Conservation (phyloP, 53 echinoderm and acorn worm genomes). For the Astropecten irregularis region DNA sequence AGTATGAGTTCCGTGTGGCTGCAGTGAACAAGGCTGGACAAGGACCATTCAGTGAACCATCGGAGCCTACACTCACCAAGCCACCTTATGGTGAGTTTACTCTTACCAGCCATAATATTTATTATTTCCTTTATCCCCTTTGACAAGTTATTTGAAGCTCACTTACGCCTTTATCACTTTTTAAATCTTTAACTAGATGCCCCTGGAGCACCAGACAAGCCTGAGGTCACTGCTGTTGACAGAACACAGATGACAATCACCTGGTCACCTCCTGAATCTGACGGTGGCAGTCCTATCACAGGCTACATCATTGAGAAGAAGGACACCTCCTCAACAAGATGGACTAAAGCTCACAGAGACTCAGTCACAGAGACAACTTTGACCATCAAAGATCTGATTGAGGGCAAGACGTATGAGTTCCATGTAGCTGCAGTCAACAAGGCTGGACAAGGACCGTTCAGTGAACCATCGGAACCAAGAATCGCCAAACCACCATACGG, state of each 20-base stretch:
- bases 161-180: no score
- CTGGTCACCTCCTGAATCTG: conserved; percentile 87
- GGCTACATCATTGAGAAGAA: conserved; percentile 84
- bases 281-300: conserved; percentile 90
- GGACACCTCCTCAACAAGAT: conserved; percentile 71
- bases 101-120: no score
- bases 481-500: conserved; percentile 61
- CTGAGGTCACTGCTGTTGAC: conserved; percentile 69
- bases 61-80: conserved; percentile 75
- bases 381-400: conserved; percentile 70
- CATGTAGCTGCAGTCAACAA: conserved; percentile 65
- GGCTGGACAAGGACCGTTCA: conserved; percentile 59
- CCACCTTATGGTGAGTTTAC: conserved; percentile 78
- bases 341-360: conserved; percentile 72
- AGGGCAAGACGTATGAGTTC: conserved; percentile 87
- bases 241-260: conserved; percentile 80
- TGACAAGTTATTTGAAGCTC: no score
- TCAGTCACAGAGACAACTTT: conserved; percentile 68
- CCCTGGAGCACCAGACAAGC: conserved; percentile 68
- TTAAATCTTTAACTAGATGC: conserved; percentile 40
- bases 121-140: no score
- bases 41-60: conserved; percentile 75
- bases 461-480: conserved; percentile 56
- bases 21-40: conserved; percentile 82
- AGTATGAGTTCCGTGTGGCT: conserved; percentile 87